Base-by-base conservation (phyloP, 2,113 vertebrate species). In the Piliocolobus tephrosceles region DNA sequence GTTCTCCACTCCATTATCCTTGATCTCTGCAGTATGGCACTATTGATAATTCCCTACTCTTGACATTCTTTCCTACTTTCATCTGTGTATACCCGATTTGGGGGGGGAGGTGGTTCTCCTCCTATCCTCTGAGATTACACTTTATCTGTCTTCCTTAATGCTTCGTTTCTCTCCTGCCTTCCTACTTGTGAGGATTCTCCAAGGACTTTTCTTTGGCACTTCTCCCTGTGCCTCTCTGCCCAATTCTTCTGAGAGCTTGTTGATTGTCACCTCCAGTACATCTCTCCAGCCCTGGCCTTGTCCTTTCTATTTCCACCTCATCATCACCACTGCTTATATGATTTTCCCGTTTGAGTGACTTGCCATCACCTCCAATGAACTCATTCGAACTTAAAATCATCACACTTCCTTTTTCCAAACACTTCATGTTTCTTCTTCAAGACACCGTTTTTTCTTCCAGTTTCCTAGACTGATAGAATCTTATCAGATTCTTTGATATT, bases 241-340 rank as follows among this genome's bases (percentile, higher is more conserved):
- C 18, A 3, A 38, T 61, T 73, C 12, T 32, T 83, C 35, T 35
- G 20, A 8, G 50, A 57, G 18, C 18, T 8, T 30, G 16, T 11
- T 70, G 72, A 22, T 32, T 6, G 35, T 6, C 7, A 13, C 30
- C 16, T 11, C 38, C 27, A 38, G 43, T 0, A 4, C 11, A 2
- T 25, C 30, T 23, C 55, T 18, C 61, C 78, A 75, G 82, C 45
- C 61, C 57, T 52, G 27, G 13, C 64, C 25, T 27, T 40, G 35
- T 10, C 8, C 25, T 55, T 23, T 35, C 57, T 38, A 25, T n/a
- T 94, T 52, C 73, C 61, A 1, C 23, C 43, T 90, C 45, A 8
- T 55, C 16, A 43, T 78, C 35, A n/a, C 43, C 57, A 3, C 8
- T 8, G 14, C 27, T 43, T 10, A 8, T 14, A 23, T 3, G 11